phyloP scores from a whole-genome alignment of 2,888 invertebrate genomes.

The Frankliniella fusca region DNA sequence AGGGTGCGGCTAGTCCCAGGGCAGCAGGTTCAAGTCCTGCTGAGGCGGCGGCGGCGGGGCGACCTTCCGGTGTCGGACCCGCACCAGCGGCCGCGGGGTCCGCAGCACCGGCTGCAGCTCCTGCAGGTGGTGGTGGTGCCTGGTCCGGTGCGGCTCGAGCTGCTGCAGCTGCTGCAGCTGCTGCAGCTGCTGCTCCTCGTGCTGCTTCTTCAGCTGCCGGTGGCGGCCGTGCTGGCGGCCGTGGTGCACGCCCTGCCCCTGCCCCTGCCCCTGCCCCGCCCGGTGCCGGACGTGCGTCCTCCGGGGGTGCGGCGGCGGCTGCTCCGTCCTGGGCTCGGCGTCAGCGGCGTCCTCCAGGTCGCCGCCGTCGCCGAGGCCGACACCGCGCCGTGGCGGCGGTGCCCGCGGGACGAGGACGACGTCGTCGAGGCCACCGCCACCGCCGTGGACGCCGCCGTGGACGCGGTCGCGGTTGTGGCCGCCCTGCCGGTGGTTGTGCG shows the following conservation, averaged over 20 bases:
- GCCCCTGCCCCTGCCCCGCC: neutral
- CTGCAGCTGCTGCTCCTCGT: neutral
- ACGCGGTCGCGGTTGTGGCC: conserved; percentile 1
- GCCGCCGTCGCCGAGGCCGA: neutral
- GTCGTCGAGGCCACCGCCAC: neutral
- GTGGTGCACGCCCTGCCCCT: neutral
- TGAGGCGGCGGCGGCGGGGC: neutral
- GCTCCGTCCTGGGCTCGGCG: neutral
- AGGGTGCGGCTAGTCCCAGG: conserved; percentile 1
- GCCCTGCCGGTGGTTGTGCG: conserved; percentile 17
- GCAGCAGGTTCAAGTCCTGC: neutral
- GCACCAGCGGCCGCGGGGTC: neutral
- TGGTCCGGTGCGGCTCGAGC: neutral
- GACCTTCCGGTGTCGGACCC: neutral
- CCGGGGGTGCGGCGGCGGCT: neutral
- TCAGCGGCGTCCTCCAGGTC: neutral
- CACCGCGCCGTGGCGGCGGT: neutral
- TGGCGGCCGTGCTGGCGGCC: neutral
- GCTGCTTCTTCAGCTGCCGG: neutral
- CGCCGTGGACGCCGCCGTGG: neutral
- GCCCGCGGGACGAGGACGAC: neutral
- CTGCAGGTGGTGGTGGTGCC: conserved; percentile 7
- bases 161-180: neutral
- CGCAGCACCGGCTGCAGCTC: neutral
- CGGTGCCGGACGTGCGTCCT: neutral